phyloP scores from a whole-genome alignment of 2,113 vertebrate genomes.

The Aegotheles bennettii region DNA sequence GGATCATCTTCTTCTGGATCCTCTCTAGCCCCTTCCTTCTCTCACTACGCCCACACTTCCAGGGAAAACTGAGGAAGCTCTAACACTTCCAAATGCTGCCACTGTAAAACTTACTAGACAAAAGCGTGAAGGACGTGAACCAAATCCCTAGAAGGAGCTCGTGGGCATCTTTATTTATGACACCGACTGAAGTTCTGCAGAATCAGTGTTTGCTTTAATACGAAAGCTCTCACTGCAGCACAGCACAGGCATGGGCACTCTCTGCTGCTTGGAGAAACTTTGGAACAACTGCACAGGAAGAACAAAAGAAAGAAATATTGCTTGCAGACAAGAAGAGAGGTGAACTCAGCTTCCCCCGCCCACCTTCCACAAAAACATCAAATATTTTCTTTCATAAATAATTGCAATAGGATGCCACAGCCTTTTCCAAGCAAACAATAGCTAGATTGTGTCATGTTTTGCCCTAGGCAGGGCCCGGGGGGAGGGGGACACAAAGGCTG shows the following conservation, averaged over 20 bases:
- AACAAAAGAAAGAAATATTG: conserved; percentile 15
- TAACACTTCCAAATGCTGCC: conserved; percentile 2
- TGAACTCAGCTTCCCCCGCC: conserved; percentile 57
- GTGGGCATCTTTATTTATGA: not conserved
- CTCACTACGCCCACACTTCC: not conserved
- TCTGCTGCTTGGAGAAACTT: not conserved
- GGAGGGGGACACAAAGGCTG: conserved; percentile 75
- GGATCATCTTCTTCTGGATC: not conserved
- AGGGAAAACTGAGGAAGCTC: not conserved
- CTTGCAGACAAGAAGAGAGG: conserved; percentile 4
- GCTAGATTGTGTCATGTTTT: conserved; percentile 79
- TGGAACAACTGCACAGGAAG: not conserved
- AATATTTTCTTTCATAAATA: conserved; percentile 89
- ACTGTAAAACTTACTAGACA: not conserved
- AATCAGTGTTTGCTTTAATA: not conserved
- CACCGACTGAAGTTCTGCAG: not conserved
- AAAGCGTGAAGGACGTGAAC: not conserved
- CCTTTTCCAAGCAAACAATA: conserved; percentile 83
- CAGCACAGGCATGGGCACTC: not conserved
- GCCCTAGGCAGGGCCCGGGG: conserved; percentile 72
- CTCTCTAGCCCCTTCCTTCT: not conserved
- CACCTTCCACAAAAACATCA: conserved; percentile 77
- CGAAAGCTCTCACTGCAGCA: not conserved
- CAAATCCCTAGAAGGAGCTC: not conserved
- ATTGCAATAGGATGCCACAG: conserved; percentile 85